Evolutionary conservation across 2,797 vertebrate genomes (phyloP), one percentile per base, ranked within the genome.

Genomic region (Sus cebifrons): DNA sequence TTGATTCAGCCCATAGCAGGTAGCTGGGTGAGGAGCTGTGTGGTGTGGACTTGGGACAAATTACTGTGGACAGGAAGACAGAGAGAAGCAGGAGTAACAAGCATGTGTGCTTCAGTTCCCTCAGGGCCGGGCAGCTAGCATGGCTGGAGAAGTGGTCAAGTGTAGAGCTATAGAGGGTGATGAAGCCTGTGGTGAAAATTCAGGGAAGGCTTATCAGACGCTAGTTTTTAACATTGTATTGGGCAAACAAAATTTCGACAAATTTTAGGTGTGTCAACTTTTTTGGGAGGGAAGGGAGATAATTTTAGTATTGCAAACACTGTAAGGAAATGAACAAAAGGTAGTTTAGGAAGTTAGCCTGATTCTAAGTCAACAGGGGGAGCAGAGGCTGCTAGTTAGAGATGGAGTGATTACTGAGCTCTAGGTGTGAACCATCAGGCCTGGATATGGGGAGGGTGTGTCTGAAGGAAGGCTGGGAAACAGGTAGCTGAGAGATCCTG

Each of bases 61-160:
- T 6, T 0, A 70, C 0, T 0, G 0, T 3, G 18, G 16, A 36
- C 32, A 8, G 2, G 62, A 65, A 71, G 56, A 27, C 20, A 36
- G 11, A 40, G 44, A 70, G 67, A 27, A 52, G 68, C 6, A n/a
- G 15, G 44, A 10, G 6, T 7, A 6, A 2, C 0, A 16, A 12
- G n/a, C 3, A 10, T 29, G 23, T 23, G 11, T 21, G 52, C 20
- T 11, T 4, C 6, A 0, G 5, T 8, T 4, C 40, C 15, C 4
- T 36, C 29, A 6, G 23, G 58, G 21, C 20, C 0, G 0, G 29
- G 17, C 27, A 60, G 32, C 6, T 16, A 15, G 21, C 6, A 14
- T 3, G 32, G 21, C 6, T 21, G 0, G 16, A 75, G 86, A 58
- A 56, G 44, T 10, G 3, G 5, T 29, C 70, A 2, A 0, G 21